Percentiles rank a stretch among this genome's conserved stretches.
Conservation (phyloP, 2,113 vertebrate genomes). For the Corythornis cristatus region DNA sequence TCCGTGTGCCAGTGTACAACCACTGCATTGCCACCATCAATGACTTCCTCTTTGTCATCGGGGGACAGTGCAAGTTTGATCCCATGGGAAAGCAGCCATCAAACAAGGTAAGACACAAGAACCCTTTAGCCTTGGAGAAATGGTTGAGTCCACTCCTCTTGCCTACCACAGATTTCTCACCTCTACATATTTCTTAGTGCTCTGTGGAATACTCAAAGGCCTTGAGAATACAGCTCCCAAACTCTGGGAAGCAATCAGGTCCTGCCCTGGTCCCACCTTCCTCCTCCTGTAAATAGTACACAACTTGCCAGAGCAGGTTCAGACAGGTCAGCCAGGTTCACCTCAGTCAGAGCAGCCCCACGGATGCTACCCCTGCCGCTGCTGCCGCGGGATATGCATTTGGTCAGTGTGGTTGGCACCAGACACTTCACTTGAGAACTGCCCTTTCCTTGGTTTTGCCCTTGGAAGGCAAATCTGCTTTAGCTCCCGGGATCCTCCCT, state of each 20-base stretch:
- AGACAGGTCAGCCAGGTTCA: not conserved
- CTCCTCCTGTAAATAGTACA: not conserved
- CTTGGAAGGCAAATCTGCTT: not conserved
- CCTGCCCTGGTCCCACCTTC: not conserved
- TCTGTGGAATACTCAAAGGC: not conserved
- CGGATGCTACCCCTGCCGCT: rapidly evolving
- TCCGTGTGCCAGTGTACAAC: constrained; percentile 61
- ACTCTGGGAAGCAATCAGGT: not conserved
- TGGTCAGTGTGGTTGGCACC: rapidly evolving
- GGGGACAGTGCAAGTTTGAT: constrained; percentile 68
- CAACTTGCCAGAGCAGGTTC: not conserved
- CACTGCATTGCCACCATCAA: constrained; percentile 45
- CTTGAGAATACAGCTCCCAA: not conserved
- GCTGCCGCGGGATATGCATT: rapidly evolving
- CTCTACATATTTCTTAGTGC: not conserved
- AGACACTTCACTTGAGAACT: not conserved
- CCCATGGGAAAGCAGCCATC: constrained; percentile 53
- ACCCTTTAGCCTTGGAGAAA: not conserved
- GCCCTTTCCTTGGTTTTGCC: not conserved
- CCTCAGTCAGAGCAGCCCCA: not conserved
- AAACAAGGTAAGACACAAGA: constrained; percentile 53
- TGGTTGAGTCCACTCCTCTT: not conserved
- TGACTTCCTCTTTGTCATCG: constrained; percentile 66
- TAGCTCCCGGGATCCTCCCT: not conserved
- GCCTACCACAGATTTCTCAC: not conserved